Evolutionary conservation across 1,140 invertebrate species (phyloP), one percentile per base, ranked within the genome.

Genomic region (Rhizoglyphus robini): DNA sequence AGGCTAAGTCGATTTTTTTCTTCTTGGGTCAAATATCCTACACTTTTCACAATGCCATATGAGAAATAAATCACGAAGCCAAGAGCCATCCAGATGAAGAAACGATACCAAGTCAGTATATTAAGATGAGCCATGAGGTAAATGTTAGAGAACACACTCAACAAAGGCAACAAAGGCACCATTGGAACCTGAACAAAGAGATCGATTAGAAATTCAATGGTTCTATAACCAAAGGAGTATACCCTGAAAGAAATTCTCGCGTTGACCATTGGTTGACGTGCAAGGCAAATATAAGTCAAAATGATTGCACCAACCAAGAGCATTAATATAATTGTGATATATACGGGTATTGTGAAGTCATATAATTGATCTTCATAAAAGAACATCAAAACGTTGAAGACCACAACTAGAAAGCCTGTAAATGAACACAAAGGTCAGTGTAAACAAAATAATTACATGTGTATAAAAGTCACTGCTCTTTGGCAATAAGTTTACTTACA

Each of bases 111-210:
- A 1, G 89, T 92, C 68, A 83, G 79, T 32, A 79, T 72, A 71
- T 88, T 84, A 61, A 95, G 77, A 75, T 90, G 86, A 69, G 88
- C 80, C 87, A 93, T 93, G 32, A 95, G 79, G 74, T 88, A 87
- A 36, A 90, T 74, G 75, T 95, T 95, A 68, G 87, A 83, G 51
- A 90, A 83, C 64, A 93, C 85, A 74, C 87, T 90, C 1, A 88
- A 70, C 66, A 84, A 84, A 1, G 90, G 90, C 38, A 93, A 78
- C 25, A 90, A 76, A 1, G 91, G 91, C 18, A 94, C 88, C 23
- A 88, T 76, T 0, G 90, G 90, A 47, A 88, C 88, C 84, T 90
- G 66, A 58, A 70, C 76, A 29, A n/a, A n/a, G n/a, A n/a, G 5
- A 62, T 23, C 5, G 18, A 13, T 41, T 13, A 11, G 11, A 18